phyloP scores from a whole-genome alignment of 2,113 vertebrate genomes.

The Corapipo altera region DNA sequence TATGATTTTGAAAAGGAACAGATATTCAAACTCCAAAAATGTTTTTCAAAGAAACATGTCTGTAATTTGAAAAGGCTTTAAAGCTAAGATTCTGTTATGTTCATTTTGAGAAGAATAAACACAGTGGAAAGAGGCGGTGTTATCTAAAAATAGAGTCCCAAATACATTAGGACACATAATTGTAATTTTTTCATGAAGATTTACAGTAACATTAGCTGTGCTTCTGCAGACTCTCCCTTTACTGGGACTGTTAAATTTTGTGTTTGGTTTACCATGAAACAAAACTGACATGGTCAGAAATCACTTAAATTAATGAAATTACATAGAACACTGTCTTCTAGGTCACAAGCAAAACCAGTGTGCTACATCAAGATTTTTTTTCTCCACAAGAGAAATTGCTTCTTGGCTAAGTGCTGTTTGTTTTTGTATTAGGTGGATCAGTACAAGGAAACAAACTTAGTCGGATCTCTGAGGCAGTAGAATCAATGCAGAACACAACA shows the following conservation, averaged over 20 bases:
- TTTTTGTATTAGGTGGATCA: neutral
- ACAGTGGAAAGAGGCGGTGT: neutral
- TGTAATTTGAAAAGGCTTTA: neutral
- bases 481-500: accelerated
- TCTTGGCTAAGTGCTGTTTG: neutral
- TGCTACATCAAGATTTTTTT: neutral
- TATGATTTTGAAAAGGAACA: neutral
- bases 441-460: neutral
- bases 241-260: neutral
- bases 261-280: neutral
- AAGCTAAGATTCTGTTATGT: neutral
- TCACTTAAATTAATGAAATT: neutral
- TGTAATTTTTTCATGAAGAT: neutral
- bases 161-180: neutral
- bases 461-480: neutral
- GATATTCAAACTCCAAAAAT: neutral
- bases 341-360: neutral
- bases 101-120: neutral
- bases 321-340: neutral
- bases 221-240: neutral
- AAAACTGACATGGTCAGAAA: neutral
- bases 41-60: neutral
- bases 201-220: neutral
- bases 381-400: neutral
- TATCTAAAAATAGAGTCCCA: neutral